These are phyloP conservation scores for Acestrorhynchus altus DNA, from an alignment of 2,797 vertebrate species.

Conservation along the genomic window DNA sequence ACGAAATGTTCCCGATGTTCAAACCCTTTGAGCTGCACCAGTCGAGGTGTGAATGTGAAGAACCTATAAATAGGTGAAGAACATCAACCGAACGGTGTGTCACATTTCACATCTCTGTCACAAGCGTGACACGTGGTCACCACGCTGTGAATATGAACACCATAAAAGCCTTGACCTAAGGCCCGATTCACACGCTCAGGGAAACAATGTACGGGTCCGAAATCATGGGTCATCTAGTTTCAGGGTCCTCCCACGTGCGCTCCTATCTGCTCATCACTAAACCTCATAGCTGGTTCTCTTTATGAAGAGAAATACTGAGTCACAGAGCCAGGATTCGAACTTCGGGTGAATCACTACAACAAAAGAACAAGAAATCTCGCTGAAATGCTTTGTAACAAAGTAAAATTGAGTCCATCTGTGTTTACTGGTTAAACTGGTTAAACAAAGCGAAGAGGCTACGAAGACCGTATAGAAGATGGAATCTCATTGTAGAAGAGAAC, in stretches of 20 bases:
- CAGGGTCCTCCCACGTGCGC: not conserved
- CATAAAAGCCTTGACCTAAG: not conserved
- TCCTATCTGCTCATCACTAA: constrained; percentile 24
- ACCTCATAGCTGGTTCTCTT: constrained; percentile 35
- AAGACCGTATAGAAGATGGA: too few species aligned
- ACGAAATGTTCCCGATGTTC: too few species aligned
- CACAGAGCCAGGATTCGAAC: constrained; percentile 31
- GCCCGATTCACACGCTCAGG: constrained; percentile 27
- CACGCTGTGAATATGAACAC: not conserved
- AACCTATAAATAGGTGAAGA: too few species aligned
- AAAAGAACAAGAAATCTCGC: not conserved
- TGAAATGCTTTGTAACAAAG: not conserved
- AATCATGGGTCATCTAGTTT: constrained; percentile 34
- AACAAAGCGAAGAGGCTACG: not conserved
- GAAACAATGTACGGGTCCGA: not conserved
- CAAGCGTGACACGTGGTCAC: too few species aligned
- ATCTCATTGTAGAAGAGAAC: too few species aligned
- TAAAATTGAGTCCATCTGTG: not conserved
- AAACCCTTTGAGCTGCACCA: too few species aligned
- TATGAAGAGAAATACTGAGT: constrained; percentile 56
- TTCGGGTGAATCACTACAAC: constrained; percentile 34
- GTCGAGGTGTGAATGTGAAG: too few species aligned
- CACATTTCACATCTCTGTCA: too few species aligned
- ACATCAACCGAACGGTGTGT: too few species aligned
- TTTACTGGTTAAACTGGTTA: not conserved